Percentiles rank a stretch among this genome's conserved stretches.
phyloP scores from a whole-genome alignment of 2,797 vertebrate genomes.

The Phoeniculus purpureus region DNA sequence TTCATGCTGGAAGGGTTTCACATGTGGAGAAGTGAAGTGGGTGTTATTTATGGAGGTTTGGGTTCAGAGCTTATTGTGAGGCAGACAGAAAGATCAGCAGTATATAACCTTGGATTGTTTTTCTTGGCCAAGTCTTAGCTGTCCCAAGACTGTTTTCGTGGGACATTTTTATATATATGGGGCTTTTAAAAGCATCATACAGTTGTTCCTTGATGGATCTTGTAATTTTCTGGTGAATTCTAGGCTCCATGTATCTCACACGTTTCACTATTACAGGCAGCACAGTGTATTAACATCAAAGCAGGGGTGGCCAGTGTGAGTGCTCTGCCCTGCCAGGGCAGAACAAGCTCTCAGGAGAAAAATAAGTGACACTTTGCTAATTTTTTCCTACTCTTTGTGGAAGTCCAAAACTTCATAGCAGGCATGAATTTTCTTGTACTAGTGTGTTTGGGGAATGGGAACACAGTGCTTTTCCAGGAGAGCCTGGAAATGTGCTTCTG shows the following conservation, averaged over 20 bases:
- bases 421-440: background rate
- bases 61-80: background rate
- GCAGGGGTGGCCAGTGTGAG: background rate
- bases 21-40: background rate
- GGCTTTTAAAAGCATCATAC: background rate
- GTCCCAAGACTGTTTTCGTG: background rate
- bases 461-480: background rate
- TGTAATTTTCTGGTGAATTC: background rate
- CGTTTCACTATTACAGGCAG: background rate
- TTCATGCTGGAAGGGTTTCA: background rate
- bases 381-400: background rate
- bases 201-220: background rate
- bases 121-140: background rate
- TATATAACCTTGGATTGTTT: constrained; percentile 14
- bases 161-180: background rate
- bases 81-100: background rate
- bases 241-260: background rate
- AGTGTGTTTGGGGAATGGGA: background rate
- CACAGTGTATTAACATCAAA: background rate
- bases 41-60: constrained; percentile 21
- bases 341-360: background rate
- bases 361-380: rapidly evolving
- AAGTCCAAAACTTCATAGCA: background rate
- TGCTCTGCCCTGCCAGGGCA: background rate
- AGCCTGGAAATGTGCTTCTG: background rate